Percentiles rank a stretch among this genome's conserved stretches.
Evolutionary conservation across 1,140 invertebrate genomes (phyloP).

Genomic region (Goniozus legneri): DNA sequence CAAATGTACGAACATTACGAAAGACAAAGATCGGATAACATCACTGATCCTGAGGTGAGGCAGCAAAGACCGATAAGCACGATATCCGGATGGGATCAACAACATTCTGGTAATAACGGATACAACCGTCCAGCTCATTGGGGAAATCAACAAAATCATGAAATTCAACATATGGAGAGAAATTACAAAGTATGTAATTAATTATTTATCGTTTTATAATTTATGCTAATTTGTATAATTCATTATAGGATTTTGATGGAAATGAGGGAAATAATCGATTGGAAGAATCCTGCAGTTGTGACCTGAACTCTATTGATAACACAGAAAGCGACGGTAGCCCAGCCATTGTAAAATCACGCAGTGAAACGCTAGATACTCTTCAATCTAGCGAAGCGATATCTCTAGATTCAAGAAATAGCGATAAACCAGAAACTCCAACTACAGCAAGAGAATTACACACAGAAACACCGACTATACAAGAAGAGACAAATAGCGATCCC

Average conservation of each 20-base stretch:
- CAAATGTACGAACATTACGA: conserved; percentile 98
- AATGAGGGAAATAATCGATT: conserved; percentile 43
- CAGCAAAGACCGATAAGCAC: conserved; percentile 92
- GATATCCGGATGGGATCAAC: conserved; percentile 89
- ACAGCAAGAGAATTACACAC: conserved; percentile 32
- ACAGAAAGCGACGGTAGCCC: conserved; percentile 57
- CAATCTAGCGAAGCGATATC: conserved; percentile 56
- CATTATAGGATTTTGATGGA: conserved; percentile 47
- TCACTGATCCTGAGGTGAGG: conserved; percentile 87
- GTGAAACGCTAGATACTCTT: conserved; percentile 37
- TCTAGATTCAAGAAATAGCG: conserved; percentile 53
- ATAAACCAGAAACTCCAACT: conserved; percentile 40
- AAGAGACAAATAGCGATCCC: conserved; percentile 34
- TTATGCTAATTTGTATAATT: no score
- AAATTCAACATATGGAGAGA: conserved; percentile 48
- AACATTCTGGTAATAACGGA: conserved; percentile 52
- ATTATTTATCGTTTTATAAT: not conserved
- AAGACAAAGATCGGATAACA: conserved; percentile 86
- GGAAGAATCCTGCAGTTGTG: conserved; percentile 57
- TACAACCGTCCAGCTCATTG: conserved; percentile 42
- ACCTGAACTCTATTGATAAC: conserved; percentile 56
- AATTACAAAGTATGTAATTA: conserved; percentile 39
- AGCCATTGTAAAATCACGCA: conserved; percentile 48
- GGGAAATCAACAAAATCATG: conserved; percentile 48
- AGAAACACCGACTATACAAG: conserved; percentile 40